phyloP scores from a whole-genome alignment of 2,113 vertebrate genomes.

The Eubucco bourcierii region DNA sequence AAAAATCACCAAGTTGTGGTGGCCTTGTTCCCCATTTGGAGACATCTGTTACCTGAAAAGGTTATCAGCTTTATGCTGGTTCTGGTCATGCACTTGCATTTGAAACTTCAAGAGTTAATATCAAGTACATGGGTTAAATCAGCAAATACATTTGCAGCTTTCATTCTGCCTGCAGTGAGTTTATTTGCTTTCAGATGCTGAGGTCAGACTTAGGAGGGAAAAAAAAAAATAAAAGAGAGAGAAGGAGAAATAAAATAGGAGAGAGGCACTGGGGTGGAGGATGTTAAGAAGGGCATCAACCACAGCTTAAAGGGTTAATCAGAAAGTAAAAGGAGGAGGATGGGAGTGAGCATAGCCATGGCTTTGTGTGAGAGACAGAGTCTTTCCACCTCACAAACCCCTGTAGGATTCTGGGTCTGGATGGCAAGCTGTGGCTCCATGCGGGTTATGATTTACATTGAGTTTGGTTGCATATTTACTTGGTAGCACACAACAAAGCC shows the following conservation, averaged over 20 bases:
- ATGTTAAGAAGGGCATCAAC: slow-evolving; percentile 36
- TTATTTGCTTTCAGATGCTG: slow-evolving; percentile 62
- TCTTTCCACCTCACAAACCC: slow-evolving; percentile 65
- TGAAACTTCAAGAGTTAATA: slow-evolving; percentile 64
- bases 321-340: slow-evolving; percentile 7
- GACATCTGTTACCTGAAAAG: slow-evolving; percentile 49
- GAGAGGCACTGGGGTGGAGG: background rate
- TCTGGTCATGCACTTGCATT: slow-evolving; percentile 21
- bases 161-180: slow-evolving; percentile 53
- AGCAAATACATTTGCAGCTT: slow-evolving; percentile 62
- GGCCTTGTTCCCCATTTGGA: slow-evolving; percentile 53
- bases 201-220: slow-evolving; percentile 21
- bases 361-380: slow-evolving; percentile 44
- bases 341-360: background rate
- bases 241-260: slow-evolving; percentile 11
- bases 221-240: background rate
- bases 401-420: slow-evolving; percentile 26
- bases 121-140: slow-evolving; percentile 54
- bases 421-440: slow-evolving; percentile 54
- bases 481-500: slow-evolving; percentile 61
- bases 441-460: slow-evolving; percentile 57
- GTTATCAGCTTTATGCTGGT: slow-evolving; percentile 49
- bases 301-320: slow-evolving; percentile 40
- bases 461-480: slow-evolving; percentile 66
- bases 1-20: slow-evolving; percentile 56